phyloP scores from a whole-genome alignment of 2,888 invertebrate species.

The Altica lythri region DNA sequence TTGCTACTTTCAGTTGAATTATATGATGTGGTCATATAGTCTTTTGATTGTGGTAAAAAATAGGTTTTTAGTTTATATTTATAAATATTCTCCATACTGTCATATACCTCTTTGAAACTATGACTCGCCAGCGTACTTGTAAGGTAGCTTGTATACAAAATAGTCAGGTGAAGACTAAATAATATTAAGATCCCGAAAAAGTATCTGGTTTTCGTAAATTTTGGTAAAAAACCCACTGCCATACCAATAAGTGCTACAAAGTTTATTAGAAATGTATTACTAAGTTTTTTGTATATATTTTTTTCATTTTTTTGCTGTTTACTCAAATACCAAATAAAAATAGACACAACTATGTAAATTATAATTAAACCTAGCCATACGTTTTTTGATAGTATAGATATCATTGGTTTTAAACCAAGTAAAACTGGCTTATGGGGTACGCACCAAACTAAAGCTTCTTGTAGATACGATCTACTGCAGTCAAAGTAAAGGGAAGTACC shows the following conservation, averaged over 20 bases:
- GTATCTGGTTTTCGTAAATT: constrained; percentile 35
- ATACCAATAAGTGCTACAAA: constrained; percentile 40
- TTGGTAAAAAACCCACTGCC: constrained; percentile 39
- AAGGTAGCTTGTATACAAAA: constrained; percentile 44
- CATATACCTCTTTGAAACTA: constrained; percentile 43
- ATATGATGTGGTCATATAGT: constrained; percentile 38
- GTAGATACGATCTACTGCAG: constrained; percentile 46
- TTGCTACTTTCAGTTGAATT: constrained; percentile 8
- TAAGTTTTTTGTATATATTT: constrained; percentile 23
- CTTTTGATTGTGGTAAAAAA: constrained; percentile 35
- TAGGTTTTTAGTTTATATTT: constrained; percentile 41
- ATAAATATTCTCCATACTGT: constrained; percentile 40
- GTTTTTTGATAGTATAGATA: constrained; percentile 21
- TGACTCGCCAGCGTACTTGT: constrained; percentile 44
- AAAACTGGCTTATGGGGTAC: constrained; percentile 47
- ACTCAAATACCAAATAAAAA: constrained; percentile 27
- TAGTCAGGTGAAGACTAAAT: constrained; percentile 42
- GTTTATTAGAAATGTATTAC: constrained; percentile 33
- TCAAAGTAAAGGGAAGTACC: constrained; percentile 46
- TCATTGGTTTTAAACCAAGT: constrained; percentile 27
- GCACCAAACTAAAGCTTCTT: constrained; percentile 51
- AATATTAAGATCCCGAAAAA: constrained; percentile 41
- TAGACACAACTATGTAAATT: constrained; percentile 21
- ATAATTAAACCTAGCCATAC: constrained; percentile 24
- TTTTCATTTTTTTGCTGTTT: constrained; percentile 16